Evolutionary conservation across 2,888 invertebrate genomes (phyloP).

Genomic region (Drosophila maculinotata): DNA sequence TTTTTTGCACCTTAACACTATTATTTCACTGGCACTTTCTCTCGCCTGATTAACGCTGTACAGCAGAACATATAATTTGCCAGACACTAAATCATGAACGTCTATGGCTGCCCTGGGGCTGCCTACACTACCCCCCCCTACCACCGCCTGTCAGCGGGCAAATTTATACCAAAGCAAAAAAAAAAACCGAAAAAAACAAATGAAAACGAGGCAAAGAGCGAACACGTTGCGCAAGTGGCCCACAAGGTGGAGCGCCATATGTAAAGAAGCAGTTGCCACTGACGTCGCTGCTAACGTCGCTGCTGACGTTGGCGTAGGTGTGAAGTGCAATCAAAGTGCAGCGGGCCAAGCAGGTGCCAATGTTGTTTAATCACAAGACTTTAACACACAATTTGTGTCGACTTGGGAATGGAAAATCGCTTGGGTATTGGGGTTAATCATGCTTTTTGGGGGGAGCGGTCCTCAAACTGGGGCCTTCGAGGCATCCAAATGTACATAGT

Average conservation of each 20-base stretch:
- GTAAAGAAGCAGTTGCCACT: constrained; percentile 29
- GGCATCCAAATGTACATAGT: background rate
- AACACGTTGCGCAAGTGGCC: constrained; percentile 67
- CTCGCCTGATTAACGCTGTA: constrained; percentile 19
- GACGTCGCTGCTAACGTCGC: too few species aligned
- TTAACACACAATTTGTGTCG: constrained; percentile 69
- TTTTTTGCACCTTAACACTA: background rate
- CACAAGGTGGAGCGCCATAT: constrained; percentile 52
- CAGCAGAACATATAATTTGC: constrained; percentile 38
- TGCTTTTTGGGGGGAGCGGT: background rate
- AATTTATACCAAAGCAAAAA: constrained; percentile 59
- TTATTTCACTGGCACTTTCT: constrained; percentile 21
- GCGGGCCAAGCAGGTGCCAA: constrained; percentile 70
- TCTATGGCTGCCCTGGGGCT: constrained; percentile 26
- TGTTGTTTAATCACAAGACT: constrained; percentile 77
- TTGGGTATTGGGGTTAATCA: constrained; percentile 42
- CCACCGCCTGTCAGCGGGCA: constrained; percentile 54
- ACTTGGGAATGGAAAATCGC: constrained; percentile 31
- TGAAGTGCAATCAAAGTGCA: constrained; percentile 79
- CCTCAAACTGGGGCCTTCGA: background rate
- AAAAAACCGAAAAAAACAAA: constrained; percentile 9
- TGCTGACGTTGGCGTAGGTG: constrained; percentile 58
- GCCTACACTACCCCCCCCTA: background rate
- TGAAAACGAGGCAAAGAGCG: constrained; percentile 31
- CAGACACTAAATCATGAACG: constrained; percentile 41